A percentile compares a stretch with the other conserved stretches of the same genome.
phyloP scores from a whole-genome alignment of 2,888 invertebrate genomes.

The Mycalesis mineus region DNA sequence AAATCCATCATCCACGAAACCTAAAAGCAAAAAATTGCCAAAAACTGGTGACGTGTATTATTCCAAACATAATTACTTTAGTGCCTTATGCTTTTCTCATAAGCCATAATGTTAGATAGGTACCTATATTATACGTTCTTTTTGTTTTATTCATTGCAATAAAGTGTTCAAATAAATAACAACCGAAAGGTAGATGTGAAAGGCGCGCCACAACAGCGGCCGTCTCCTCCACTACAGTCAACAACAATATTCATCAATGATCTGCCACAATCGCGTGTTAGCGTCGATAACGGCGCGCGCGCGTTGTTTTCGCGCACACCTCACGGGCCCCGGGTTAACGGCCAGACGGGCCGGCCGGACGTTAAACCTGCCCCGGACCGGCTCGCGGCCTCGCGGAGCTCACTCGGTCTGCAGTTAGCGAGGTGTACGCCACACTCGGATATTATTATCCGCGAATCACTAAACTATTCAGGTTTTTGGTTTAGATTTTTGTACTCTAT shows the following conservation, averaged over 20 bases:
- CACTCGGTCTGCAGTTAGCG: conserved; percentile 19
- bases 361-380: conserved; percentile 72
- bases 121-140: no score
- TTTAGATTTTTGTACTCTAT: no score
- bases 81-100: no score
- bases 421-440: conserved; percentile 10
- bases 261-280: conserved; percentile 34
- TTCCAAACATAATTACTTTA: no score
- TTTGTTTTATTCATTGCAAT: no score
- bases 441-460: background rate
- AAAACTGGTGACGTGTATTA: no score
- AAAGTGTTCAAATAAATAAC: no score
- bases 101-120: no score
- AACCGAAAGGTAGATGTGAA: background rate
- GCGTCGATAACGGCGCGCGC: conserved; percentile 63
- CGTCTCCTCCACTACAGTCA: conserved; percentile 3
- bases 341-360: conserved; percentile 76
- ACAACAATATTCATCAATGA: conserved; percentile 33
- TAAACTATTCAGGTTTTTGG: no score
- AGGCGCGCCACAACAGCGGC: conserved; percentile 2
- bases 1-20: no score
- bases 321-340: conserved; percentile 76
- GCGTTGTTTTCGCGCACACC: conserved; percentile 71
- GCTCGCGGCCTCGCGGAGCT: conserved; percentile 55
- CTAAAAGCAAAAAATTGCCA: no score